Evolutionary conservation across 2,888 invertebrate species (phyloP).

Genomic region (Drosophila peninsularis): DNA sequence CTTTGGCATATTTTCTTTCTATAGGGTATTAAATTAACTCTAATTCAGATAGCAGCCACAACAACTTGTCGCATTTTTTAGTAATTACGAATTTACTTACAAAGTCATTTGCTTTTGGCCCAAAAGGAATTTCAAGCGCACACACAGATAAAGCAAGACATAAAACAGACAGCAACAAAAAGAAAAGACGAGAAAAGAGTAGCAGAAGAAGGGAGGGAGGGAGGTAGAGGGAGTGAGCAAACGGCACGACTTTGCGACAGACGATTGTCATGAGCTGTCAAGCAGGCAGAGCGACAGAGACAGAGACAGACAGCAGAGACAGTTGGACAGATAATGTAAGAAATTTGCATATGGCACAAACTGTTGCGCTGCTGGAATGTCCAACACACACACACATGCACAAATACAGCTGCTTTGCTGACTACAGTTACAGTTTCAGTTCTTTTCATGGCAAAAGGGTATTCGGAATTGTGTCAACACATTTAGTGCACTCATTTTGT

Average conservation of each 20-base stretch:
- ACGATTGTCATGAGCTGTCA: slow-evolving; percentile 75
- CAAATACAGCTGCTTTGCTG: slow-evolving; percentile 43
- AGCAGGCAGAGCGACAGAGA: slow-evolving; percentile 40
- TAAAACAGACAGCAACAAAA: slow-evolving; percentile 42
- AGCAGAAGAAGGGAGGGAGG: slow-evolving; percentile 6
- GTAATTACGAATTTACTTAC: slow-evolving; percentile 75
- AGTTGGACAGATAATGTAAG: slow-evolving; percentile 66
- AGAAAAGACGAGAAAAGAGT: slow-evolving; percentile 26
- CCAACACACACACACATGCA: slow-evolving; percentile 41
- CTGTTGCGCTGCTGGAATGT: slow-evolving; percentile 77
- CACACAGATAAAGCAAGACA: slow-evolving; percentile 44
- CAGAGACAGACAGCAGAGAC: slow-evolving; percentile 9
- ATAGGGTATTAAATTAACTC: slow-evolving; percentile 21
- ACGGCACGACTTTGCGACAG: slow-evolving; percentile 62
- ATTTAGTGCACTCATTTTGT: slow-evolving; percentile 43
- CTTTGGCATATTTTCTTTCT: background rate
- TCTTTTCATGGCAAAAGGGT: slow-evolving; percentile 56
- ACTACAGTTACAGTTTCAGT: slow-evolving; percentile 48
- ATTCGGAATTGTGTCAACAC: slow-evolving; percentile 77
- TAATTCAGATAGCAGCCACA: slow-evolving; percentile 35
- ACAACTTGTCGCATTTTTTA: slow-evolving; percentile 70
- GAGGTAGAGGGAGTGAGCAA: slow-evolving; percentile 30
- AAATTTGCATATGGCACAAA: slow-evolving; percentile 77
- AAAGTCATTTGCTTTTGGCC: slow-evolving; percentile 58
- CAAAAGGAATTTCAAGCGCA: slow-evolving; percentile 67